These are phyloP conservation scores for Macrocentrus cingulum DNA, from an alignment of 1,140 invertebrate genomes.

Conservation along the genomic window DNA sequence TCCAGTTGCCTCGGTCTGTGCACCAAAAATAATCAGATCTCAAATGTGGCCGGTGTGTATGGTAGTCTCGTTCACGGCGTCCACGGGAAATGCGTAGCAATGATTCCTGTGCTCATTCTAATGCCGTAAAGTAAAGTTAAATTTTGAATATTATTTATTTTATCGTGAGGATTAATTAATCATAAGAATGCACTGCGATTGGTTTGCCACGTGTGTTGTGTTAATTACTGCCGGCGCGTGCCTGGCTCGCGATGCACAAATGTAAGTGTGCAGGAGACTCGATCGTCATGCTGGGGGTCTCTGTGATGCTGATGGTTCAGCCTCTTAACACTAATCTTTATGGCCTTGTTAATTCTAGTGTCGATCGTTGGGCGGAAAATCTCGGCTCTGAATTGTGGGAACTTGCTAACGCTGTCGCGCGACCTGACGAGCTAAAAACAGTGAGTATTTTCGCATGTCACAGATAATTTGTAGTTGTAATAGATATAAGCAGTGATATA, in stretches of 20 bases:
- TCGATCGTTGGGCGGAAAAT: conserved; percentile 63
- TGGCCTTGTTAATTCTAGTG: conserved; percentile 46
- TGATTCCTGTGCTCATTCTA: too few relatives aligned
- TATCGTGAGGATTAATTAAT: too few relatives aligned
- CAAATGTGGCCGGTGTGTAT: conserved; percentile 19
- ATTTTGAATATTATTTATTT: too few relatives aligned
- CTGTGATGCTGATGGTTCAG: too few relatives aligned
- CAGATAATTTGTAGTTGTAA: too few relatives aligned
- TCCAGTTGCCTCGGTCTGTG: conserved; percentile 27
- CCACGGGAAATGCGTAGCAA: too few relatives aligned
- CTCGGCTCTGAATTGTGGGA: conserved; percentile 66
- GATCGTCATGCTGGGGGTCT: too few relatives aligned
- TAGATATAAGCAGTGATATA: too few relatives aligned
- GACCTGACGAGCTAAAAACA: conserved; percentile 63
- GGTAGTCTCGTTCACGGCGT: too few relatives aligned
- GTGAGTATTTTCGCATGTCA: conserved; percentile 47
- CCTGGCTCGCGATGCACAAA: conserved; percentile 38
- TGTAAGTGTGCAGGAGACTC: conserved; percentile 36
- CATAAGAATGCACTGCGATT: too few relatives aligned
- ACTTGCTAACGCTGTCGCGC: conserved; percentile 63
- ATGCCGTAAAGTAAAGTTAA: too few relatives aligned
- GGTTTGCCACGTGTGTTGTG: conserved; percentile 30
- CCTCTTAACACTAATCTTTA: not conserved
- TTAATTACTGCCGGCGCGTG: conserved; percentile 30
- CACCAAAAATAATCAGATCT: conserved; percentile 40